Evolutionary conservation across 2,888 invertebrate species (phyloP), one percentile per base, ranked within the genome.

Genomic region (Elysia crispata): DNA sequence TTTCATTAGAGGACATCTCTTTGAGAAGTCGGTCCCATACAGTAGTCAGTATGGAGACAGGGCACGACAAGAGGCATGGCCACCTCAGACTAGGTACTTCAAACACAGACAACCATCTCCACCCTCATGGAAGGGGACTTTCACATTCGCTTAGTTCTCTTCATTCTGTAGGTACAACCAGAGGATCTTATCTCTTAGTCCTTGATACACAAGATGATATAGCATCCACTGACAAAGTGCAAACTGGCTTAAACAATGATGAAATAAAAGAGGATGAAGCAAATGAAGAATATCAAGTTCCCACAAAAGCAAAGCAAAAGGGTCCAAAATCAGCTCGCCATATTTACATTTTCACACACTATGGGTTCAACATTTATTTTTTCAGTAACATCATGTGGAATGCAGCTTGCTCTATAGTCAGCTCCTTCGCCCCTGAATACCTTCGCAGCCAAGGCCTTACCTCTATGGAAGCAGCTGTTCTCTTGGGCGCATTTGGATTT

Each of bases 351-450:
- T 84, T 84, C 50, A 81, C 77, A n/a, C 82, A 86, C 70, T 79
- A 86, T 64, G 82, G 84, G 25, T 90, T 89, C 78, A 74, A 86
- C 31, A 82, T 89, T 3, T 90, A 84, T 77, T 88, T 86, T 79
- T 18, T 88, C 8, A 89, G 87, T 64, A 90, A 88, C 81, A 84
- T 89, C 25, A 83, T 85, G 66, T 90, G 89, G 89, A 90, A 90
- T 81, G 83, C 87, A 33, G 86, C 86, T 5, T 84, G 81, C 1
- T 85, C 83, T 11, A 84, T 88, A 13, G 41, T 86, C 0, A 66
- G 87, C 30, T 81, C 89, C 1, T 86, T 89, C 80, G 84, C 84
- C 25, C 87, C 88, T 15, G 88, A 88, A 50, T 87, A 86, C 72
- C 83, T 86, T 49, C 84, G 80, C 64, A 74, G 83, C 11, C 80